Conservation (phyloP, 2,797 vertebrate species). For the Cephalopachus bancanus region DNA sequence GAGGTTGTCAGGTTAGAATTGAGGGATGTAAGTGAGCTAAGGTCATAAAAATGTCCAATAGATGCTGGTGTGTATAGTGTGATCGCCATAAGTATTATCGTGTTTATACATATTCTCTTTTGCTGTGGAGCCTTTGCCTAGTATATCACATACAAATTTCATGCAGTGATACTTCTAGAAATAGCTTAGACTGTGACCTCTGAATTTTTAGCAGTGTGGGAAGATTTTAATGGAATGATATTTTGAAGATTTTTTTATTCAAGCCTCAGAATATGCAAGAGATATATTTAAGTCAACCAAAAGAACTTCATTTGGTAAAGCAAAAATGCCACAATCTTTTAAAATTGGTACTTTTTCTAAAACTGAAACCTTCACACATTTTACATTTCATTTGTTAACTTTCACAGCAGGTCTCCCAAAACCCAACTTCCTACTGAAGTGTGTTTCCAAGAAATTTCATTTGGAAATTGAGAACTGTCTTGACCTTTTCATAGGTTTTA, state of each 20-base stretch:
- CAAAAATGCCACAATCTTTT: slow-evolving; percentile 79
- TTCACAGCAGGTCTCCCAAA: slow-evolving; percentile 78
- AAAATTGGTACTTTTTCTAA: slow-evolving; percentile 68
- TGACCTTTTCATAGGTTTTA: slow-evolving; percentile 81
- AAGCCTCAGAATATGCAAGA: slow-evolving; percentile 58
- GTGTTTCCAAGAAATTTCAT: slow-evolving; percentile 82
- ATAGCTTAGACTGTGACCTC: slow-evolving; percentile 43
- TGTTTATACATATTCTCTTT: neutral
- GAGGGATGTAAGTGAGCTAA: neutral
- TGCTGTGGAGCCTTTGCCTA: neutral
- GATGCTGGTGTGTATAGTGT: neutral
- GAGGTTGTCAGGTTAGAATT: neutral
- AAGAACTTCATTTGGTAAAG: slow-evolving; percentile 79
- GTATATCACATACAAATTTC: neutral
- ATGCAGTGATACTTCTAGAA: slow-evolving; percentile 17
- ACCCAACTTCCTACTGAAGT: slow-evolving; percentile 70
- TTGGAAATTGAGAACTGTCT: slow-evolving; percentile 76
- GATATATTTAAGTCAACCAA: slow-evolving; percentile 73
- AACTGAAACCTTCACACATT: slow-evolving; percentile 80
- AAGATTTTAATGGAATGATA: slow-evolving; percentile 65
- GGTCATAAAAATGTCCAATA: neutral
- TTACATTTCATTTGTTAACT: slow-evolving; percentile 82
- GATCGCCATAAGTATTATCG: neutral
- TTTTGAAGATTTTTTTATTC: slow-evolving; percentile 60
- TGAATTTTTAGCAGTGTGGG: slow-evolving; percentile 15